A percentile compares a stretch with the other conserved stretches of the same genome.
Conservation (phyloP, 2,888 invertebrate genomes). For the Crossocerus cetratus region DNA sequence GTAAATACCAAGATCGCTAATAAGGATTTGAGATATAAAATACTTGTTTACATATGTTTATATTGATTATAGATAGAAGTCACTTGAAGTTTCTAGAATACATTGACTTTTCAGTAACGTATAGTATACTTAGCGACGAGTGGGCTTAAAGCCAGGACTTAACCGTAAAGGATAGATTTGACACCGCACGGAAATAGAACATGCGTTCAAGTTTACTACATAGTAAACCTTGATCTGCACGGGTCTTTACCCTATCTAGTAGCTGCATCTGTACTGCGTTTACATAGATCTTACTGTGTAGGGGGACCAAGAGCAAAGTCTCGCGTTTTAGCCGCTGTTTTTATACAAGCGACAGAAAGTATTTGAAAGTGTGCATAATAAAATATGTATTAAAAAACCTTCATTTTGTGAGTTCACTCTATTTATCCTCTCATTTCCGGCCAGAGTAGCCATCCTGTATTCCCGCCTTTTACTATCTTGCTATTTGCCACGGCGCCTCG, state of each 20-base stretch:
- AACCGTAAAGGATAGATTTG: constrained; percentile 28
- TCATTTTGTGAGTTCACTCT: no score
- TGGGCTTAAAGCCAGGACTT: constrained; percentile 22
- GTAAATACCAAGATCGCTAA: not conserved
- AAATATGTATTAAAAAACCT: no score
- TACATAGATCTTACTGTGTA: not conserved
- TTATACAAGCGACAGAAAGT: no score
- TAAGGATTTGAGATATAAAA: not conserved
- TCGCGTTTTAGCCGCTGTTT: not conserved
- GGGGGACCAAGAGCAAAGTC: not conserved
- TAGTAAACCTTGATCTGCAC: not conserved
- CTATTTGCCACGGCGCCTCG: no score
- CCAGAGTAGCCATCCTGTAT: no score
- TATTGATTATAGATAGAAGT: not conserved
- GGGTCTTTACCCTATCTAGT: not conserved
- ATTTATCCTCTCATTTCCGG: no score
- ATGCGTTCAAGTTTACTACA: not conserved
- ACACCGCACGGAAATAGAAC: constrained; percentile 68
- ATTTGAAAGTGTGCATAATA: no score
- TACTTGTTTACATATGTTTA: not conserved
- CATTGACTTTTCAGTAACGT: constrained; percentile 2
- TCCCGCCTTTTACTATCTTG: no score
- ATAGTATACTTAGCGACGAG: not conserved
- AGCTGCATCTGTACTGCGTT: not conserved
- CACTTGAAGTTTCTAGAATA: constrained; percentile 17